phyloP scores from a whole-genome alignment of 2,113 vertebrate genomes.

The Prochilodus magdalenae region DNA sequence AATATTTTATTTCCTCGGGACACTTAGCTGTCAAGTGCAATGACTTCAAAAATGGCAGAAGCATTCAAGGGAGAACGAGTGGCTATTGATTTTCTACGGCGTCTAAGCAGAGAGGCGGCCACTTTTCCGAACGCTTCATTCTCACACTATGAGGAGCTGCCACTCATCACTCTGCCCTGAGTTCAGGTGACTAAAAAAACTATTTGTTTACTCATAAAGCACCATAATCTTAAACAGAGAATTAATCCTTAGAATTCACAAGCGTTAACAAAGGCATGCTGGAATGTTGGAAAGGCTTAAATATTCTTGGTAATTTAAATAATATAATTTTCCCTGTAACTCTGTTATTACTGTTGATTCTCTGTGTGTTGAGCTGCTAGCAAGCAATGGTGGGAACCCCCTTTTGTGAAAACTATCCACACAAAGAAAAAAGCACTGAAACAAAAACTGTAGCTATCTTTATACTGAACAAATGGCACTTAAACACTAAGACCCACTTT shows the following conservation, averaged over 20 bases:
- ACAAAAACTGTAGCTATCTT: no score
- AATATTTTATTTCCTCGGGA: constrained; percentile 44
- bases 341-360: no score
- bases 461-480: no score
- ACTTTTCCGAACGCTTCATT: constrained; percentile 12
- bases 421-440: no score
- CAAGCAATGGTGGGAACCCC: no score
- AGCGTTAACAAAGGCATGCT: not conserved
- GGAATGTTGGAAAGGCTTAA: no score
- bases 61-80: constrained; percentile 43
- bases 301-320: no score
- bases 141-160: not conserved
- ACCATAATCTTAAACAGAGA: not conserved
- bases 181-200: constrained; percentile 10
- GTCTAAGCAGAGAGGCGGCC: constrained; percentile 26
- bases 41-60: constrained; percentile 46
- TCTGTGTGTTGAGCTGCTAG: no score
- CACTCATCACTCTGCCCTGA: constrained; percentile 33
- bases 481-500: no score
- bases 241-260: not conserved
- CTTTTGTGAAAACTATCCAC: no score
- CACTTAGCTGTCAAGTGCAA: constrained; percentile 44
- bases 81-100: constrained; percentile 53
- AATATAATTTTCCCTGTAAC: no score
- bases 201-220: not conserved